These are phyloP conservation scores for Chaetogeoica ovagalla DNA, from an alignment of 2,888 invertebrate species.

Conservation along the genomic window DNA sequence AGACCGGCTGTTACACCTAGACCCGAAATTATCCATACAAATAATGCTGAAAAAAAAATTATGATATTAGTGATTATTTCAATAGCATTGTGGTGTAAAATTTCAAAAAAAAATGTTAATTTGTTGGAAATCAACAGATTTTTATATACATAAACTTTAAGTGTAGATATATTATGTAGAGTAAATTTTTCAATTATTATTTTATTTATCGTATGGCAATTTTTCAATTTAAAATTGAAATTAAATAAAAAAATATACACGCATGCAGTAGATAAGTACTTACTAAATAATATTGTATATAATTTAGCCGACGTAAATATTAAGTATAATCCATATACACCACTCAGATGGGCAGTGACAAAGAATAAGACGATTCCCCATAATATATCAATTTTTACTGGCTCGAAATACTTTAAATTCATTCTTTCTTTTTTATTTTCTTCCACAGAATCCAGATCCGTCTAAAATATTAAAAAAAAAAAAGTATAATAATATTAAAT, in stretches of 20 bases:
- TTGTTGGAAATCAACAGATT: too few species aligned
- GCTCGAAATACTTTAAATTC: neutral
- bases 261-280: conserved; percentile 56
- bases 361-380: conserved; percentile 42
- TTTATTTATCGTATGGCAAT: too few species aligned
- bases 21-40: conserved; percentile 55
- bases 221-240: neutral
- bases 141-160: too few species aligned
- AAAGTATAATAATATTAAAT: neutral
- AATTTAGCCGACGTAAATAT: conserved; percentile 58
- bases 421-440: conserved; percentile 35
- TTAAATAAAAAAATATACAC: neutral
- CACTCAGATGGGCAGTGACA: conserved; percentile 60
- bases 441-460: neutral
- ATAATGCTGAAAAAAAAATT: conserved; percentile 31
- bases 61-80: neutral
- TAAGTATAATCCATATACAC: conserved; percentile 62
- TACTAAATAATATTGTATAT: conserved; percentile 60
- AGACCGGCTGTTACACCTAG: conserved; percentile 68
- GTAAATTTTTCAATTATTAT: neutral
- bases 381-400: conserved; percentile 23
- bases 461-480: conserved; percentile 13
- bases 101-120: too few species aligned
- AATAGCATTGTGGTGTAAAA: neutral
- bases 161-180: too few species aligned